These are phyloP conservation scores for Nyctereutes procyonoides DNA, from an alignment of 2,113 vertebrate species.

Conservation along the genomic window DNA sequence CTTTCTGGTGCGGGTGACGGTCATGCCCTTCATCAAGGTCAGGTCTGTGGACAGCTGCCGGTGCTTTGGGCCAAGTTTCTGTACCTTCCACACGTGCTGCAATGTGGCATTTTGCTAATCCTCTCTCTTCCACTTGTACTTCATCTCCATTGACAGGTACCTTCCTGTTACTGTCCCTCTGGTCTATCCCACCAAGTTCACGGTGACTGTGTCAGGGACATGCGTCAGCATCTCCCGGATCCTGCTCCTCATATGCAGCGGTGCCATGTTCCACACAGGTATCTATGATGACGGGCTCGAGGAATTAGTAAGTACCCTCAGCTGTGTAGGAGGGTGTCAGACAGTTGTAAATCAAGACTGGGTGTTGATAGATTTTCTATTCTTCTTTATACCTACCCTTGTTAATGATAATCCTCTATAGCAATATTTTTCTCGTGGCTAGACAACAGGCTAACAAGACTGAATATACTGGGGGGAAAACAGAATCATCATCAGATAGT, in stretches of 20 bases:
- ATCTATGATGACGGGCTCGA: background rate
- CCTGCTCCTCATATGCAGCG: constrained; percentile 9
- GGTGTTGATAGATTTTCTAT: constrained; percentile 65
- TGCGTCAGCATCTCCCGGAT: background rate
- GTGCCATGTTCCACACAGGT: background rate
- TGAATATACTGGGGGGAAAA: constrained; percentile 33
- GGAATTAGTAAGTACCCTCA: background rate
- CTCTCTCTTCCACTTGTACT: constrained; percentile 56
- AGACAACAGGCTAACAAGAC: constrained; percentile 55
- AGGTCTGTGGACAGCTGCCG: constrained; percentile 90
- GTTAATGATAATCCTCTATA: constrained; percentile 55
- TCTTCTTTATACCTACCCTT: constrained; percentile 37
- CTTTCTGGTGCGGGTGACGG: constrained; percentile 84
- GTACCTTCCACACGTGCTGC: constrained; percentile 56
- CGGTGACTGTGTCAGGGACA: background rate
- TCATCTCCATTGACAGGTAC: constrained; percentile 71
- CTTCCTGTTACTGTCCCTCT: constrained; percentile 65
- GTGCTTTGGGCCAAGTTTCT: constrained; percentile 80
- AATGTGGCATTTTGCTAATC: constrained; percentile 55
- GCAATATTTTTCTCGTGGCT: constrained; percentile 63
- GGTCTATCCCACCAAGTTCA: constrained; percentile 56
- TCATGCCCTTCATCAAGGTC: constrained; percentile 90
- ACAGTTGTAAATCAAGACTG: constrained; percentile 57
- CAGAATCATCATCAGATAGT: background rate
- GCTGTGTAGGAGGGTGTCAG: constrained; percentile 38